Evolutionary conservation across 2,797 vertebrate genomes (phyloP).

Genomic region (Margarornis squamiger): DNA sequence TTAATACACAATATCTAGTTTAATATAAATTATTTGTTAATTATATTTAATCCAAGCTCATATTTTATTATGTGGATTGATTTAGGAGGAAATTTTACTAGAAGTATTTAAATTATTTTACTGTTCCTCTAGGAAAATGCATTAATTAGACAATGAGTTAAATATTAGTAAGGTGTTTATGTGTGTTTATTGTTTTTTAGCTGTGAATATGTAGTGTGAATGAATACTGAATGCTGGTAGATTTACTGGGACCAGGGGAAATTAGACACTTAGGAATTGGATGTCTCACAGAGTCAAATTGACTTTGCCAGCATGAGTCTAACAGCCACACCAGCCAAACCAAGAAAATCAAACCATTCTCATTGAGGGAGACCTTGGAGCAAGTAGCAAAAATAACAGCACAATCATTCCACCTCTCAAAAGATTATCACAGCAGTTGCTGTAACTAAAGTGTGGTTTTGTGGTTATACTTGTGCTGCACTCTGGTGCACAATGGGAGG

Average conservation of each 20-base stretch:
- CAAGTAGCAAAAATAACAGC: not conserved
- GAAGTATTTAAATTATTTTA: slow-evolving; percentile 21
- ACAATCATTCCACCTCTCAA: slow-evolving; percentile 43
- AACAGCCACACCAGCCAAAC: slow-evolving; percentile 9
- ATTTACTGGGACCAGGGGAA: not conserved
- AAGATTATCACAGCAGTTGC: slow-evolving; percentile 51
- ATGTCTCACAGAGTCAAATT: slow-evolving; percentile 14
- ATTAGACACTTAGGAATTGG: not conserved
- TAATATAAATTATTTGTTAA: slow-evolving; percentile 4
- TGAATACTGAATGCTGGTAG: slow-evolving; percentile 21
- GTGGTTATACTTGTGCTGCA: slow-evolving; percentile 24
- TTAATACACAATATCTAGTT: not conserved
- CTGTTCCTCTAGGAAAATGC: not conserved
- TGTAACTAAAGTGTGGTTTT: slow-evolving; percentile 39
- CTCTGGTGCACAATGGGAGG: not conserved
- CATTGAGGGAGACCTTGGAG: slow-evolving; percentile 1
- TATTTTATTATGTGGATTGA: not conserved
- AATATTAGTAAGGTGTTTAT: not conserved
- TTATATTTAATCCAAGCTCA: slow-evolving; percentile 17
- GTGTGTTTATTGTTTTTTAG: not conserved
- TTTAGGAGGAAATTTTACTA: not conserved
- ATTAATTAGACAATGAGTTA: not conserved
- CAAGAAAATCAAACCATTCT: slow-evolving; percentile 44
- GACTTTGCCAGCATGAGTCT: slow-evolving; percentile 24
- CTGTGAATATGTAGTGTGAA: not conserved